These are phyloP conservation scores for Orbicella faveolata DNA, from an alignment of 64 coral and sea anemone species.

Conservation along the genomic window DNA sequence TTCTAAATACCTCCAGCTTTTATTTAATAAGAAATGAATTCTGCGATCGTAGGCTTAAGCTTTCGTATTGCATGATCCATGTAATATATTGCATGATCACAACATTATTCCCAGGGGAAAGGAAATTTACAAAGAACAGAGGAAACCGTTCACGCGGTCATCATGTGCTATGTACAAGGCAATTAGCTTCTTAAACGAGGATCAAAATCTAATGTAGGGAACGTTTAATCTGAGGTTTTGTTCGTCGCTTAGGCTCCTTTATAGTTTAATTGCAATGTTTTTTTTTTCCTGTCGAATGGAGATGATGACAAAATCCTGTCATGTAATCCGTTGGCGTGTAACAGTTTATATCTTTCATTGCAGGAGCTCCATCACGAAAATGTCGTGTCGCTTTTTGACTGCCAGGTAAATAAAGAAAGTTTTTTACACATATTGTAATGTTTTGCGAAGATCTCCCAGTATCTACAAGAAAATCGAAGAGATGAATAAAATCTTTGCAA, in stretches of 20 bases:
- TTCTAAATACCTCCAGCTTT: background rate
- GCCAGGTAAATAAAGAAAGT: slow-evolving; percentile 60
- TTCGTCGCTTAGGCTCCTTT: background rate
- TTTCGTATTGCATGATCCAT: background rate
- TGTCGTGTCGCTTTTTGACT: slow-evolving; percentile 91
- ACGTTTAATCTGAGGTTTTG: background rate
- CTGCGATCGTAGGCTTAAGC: background rate
- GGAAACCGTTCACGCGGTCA: background rate
- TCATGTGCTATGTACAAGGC: background rate
- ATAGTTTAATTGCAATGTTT: background rate
- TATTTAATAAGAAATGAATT: background rate
- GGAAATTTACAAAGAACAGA: background rate
- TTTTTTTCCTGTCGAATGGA: background rate
- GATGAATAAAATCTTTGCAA: too few species aligned
- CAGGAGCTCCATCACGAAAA: slow-evolving; percentile 97
- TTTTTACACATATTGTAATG: too few species aligned
- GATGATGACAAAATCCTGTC: background rate
- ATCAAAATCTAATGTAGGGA: background rate
- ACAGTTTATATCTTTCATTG: slow-evolving; percentile 33
- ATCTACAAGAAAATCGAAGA: background rate
- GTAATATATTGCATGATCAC: background rate
- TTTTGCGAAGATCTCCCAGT: background rate
- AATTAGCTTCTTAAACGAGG: background rate
- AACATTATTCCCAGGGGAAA: background rate
- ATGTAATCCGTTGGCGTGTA: background rate